Evolutionary conservation across 2,888 invertebrate species (phyloP).

Genomic region (Xanthostigma xanthostigma): DNA sequence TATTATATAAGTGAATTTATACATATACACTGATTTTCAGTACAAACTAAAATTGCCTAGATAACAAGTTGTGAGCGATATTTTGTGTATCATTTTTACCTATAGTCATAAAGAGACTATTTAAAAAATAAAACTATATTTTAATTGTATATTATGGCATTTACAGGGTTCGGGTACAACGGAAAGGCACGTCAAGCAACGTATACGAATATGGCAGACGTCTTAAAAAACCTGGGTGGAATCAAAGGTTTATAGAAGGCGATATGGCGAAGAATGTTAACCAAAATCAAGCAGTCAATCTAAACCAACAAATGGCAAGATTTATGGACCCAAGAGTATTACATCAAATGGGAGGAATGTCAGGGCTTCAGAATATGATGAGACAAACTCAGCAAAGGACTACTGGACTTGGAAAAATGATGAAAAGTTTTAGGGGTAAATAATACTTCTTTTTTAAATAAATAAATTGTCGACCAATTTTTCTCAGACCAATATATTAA

Average conservation of each 20-base stretch:
- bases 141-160: background rate
- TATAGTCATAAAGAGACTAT: background rate
- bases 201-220: constrained; percentile 98
- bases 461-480: too few species aligned
- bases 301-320: constrained; percentile 99
- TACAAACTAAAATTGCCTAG: background rate
- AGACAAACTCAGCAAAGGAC: constrained; percentile 65
- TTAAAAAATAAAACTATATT: background rate
- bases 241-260: constrained; percentile 95
- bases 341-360: constrained; percentile 95
- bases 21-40: too few species aligned
- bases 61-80: too few species aligned
- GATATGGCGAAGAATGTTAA: constrained; percentile 99
- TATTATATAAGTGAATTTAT: too few species aligned
- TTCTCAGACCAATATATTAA: too few species aligned
- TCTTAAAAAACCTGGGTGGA: constrained; percentile 99
- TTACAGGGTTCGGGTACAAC: constrained; percentile 25
- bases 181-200: constrained; percentile 97
- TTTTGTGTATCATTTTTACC: too few species aligned
- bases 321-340: constrained; percentile 99
- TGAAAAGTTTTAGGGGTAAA: constrained; percentile 40
- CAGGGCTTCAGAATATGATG: constrained; percentile 96
- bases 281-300: constrained; percentile 94
- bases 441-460: constrained; percentile 15
- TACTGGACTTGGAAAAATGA: constrained; percentile 38